These are phyloP conservation scores for Solenodon paradoxus DNA, from an alignment of 2,113 vertebrate genomes.

Conservation along the genomic window DNA sequence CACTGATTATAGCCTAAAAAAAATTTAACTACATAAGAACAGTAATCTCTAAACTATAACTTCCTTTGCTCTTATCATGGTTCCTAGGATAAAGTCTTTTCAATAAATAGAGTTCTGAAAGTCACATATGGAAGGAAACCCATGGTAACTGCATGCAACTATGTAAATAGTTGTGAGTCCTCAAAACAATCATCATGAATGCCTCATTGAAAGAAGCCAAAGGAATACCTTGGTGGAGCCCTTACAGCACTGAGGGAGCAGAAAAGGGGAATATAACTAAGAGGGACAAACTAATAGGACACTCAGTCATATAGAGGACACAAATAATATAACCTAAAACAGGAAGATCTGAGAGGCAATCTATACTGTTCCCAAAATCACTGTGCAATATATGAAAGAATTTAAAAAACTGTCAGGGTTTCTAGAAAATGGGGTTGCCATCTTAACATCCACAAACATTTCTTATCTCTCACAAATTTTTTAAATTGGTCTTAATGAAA, in stretches of 20 bases:
- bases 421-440: too few species aligned
- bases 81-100: constrained; percentile 3
- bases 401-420: too few species aligned
- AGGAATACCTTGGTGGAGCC: neutral
- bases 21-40: neutral
- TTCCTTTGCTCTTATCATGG: neutral
- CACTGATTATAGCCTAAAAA: neutral
- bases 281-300: neutral
- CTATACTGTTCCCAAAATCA: neutral
- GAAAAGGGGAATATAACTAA: neutral
- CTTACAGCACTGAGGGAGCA: neutral
- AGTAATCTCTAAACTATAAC: constrained; percentile 2
- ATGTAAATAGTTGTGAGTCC: neutral
- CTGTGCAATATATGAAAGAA: neutral
- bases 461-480: neutral
- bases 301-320: neutral
- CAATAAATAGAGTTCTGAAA: constrained; percentile 1
- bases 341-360: neutral
- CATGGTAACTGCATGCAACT: neutral
- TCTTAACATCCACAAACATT: neutral
- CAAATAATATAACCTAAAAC: neutral
- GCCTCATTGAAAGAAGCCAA: neutral
- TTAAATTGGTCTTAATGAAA: constrained; percentile 31
- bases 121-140: neutral
- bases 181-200: neutral